Base-by-base conservation (phyloP, 2,113 vertebrate species). In the Caretta caretta region DNA sequence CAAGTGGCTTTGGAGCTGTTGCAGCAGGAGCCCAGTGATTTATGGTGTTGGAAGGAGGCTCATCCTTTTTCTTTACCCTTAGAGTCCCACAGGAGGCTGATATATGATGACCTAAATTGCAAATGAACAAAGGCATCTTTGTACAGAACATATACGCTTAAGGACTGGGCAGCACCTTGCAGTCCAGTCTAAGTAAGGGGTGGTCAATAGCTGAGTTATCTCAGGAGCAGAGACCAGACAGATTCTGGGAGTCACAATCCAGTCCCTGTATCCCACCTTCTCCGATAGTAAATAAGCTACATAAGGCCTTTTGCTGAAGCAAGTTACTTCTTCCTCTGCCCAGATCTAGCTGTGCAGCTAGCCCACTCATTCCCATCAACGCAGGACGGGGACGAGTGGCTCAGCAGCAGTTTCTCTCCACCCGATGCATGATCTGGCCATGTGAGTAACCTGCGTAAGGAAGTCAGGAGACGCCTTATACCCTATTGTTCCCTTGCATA, bases 81-180 rank as follows among this genome's bases (percentile, higher is more conserved):
- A 92, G 85, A 89, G 79, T 49, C 94, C 93, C 78, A 22, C 65
- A 88, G 96, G 92, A 95, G 93, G 93, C 95, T 95, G 83, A 84
- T 4, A 80, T 56, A 7, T 0, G 35, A 81, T 92, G 92, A 93
- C 14, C 6, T 85, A 95, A 50, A 96, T 79, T 78, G 92, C 0
- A 51, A 83, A 89, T 85, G 89, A 94, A 94, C 92, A 97, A 95
- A 94, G 94, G 46, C 31, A 20, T 62, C 57, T 62, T 62, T 13
- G 27, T 20, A 14, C n/a, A 5, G 4, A 72, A 38, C 20, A 72
- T 35, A 38, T 38, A 79, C 48, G 20, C 91, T 78, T 69, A 87
- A 78, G 46, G 84, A 87, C 92, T 92, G 1, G 0, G 49, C 87
- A 69, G 86, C 89, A 48, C 8, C 92, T 91, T 19, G 0, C 59